Evolutionary conservation across 92 coral and sea anemone species (phyloP).

Genomic region (Heteractis magnifica): DNA sequence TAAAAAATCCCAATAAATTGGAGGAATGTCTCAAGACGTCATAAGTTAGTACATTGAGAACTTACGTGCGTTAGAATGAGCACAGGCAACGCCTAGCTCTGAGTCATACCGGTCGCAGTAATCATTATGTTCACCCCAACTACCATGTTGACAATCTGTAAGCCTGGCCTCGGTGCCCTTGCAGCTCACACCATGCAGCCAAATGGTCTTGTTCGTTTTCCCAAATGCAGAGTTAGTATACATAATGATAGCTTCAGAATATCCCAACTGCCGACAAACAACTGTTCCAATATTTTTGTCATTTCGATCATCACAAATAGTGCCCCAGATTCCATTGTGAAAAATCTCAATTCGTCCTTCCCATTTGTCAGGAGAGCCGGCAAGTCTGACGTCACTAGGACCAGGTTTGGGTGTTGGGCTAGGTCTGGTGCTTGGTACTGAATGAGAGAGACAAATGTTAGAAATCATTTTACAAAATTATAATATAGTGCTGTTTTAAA

Average conservation of each 20-base stretch:
- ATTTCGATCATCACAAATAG: conserved; percentile 52
- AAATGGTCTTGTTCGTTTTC: conserved; percentile 30
- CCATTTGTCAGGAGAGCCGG: conserved; percentile 28
- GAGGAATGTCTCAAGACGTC: background rate
- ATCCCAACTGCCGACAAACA: conserved; percentile 44
- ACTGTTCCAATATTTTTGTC: conserved; percentile 41
- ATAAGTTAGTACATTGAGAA: background rate
- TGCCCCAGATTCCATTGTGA: conserved; percentile 48
- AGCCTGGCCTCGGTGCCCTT: conserved; percentile 44
- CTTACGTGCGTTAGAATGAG: background rate
- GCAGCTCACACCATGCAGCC: conserved; percentile 44
- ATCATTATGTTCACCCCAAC: conserved; percentile 7
- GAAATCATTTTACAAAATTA: too few relatives aligned
- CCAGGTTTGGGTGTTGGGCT: background rate
- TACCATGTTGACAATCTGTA: conserved; percentile 12
- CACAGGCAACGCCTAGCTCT: conserved; percentile 28
- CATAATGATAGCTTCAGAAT: conserved; percentile 28
- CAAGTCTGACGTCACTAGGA: conserved; percentile 35
- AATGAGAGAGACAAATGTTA: background rate
- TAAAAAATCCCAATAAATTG: background rate
- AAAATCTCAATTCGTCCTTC: conserved; percentile 53
- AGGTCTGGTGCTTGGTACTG: background rate
- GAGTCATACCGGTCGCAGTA: conserved; percentile 8
- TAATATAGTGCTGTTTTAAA: too few relatives aligned
- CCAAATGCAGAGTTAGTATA: conserved; percentile 42